A percentile compares a stretch with the other conserved stretches of the same genome.
These are phyloP conservation scores for Drosophila suzukii DNA, from an alignment of 1,140 invertebrate species.

Conservation along the genomic window DNA sequence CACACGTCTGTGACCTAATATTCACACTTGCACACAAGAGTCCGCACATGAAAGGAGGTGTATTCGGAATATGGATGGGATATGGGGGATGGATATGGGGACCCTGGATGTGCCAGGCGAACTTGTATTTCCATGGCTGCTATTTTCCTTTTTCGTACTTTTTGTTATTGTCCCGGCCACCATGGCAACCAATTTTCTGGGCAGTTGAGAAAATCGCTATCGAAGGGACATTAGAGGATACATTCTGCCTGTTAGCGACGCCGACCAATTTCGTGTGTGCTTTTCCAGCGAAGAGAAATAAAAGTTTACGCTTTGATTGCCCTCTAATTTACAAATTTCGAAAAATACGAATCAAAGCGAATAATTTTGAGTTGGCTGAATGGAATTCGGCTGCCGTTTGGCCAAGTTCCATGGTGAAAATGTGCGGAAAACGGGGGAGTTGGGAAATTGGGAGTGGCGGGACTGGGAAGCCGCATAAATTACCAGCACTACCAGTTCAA, in stretches of 20 bases:
- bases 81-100: too few species aligned
- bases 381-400: neutral
- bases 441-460: neutral
- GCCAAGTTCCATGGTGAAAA: neutral
- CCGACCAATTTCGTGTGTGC: conserved; percentile 10
- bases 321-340: conserved; percentile 48
- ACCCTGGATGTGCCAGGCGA: neutral
- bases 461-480: conserved; percentile 75
- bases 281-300: conserved; percentile 16
- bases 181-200: conserved; percentile 61
- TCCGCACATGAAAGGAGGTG: conserved; percentile 6
- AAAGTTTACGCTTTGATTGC: conserved; percentile 57
- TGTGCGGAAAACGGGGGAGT: conserved; percentile 3
- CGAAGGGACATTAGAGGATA: conserved; percentile 48
- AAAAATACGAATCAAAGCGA: conserved; percentile 37
- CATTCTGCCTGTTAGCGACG: conserved; percentile 12
- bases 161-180: conserved; percentile 42
- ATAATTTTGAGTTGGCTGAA: conserved; percentile 27
- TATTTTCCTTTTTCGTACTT: conserved; percentile 7
- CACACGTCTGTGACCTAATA: conserved; percentile 34
- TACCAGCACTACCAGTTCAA: conserved; percentile 67
- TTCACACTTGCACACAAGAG: conserved; percentile 29
- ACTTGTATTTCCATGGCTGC: conserved; percentile 51
- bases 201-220: conserved; percentile 53
- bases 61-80: too few species aligned